Evolutionary conservation across 2,113 vertebrate genomes (phyloP).

Genomic region (Atrichornis clamosus): DNA sequence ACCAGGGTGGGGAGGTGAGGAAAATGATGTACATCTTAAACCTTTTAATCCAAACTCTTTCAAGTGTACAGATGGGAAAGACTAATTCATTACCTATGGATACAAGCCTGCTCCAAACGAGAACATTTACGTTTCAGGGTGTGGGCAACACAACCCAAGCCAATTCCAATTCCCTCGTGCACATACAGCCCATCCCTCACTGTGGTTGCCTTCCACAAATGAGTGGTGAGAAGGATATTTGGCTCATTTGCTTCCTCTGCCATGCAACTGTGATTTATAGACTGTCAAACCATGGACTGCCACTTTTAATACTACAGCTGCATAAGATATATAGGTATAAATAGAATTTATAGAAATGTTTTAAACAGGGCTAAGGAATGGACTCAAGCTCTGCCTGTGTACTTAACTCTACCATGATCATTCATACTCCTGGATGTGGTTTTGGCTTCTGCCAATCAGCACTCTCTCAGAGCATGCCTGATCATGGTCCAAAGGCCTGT

Average conservation of each 20-base stretch:
- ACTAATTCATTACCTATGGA: background rate
- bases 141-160: background rate
- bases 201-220: background rate
- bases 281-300: background rate
- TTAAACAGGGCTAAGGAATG: background rate
- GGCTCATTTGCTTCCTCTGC: background rate
- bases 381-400: background rate
- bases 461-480: background rate
- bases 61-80: background rate
- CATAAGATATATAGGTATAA: background rate
- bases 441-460: background rate
- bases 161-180: fast-evolving
- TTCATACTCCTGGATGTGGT: background rate
- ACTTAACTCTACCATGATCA: background rate
- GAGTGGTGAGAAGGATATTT: background rate
- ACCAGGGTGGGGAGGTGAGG: background rate
- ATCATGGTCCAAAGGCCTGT: background rate
- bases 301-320: background rate
- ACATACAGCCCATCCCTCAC: background rate
- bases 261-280: background rate
- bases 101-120: background rate
- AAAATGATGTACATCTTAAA: background rate
- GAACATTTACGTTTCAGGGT: background rate
- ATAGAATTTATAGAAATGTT: background rate
- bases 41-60: background rate